Evolutionary conservation across 1,140 invertebrate species (phyloP).

Genomic region (Caenorhabditis inopinata): DNA sequence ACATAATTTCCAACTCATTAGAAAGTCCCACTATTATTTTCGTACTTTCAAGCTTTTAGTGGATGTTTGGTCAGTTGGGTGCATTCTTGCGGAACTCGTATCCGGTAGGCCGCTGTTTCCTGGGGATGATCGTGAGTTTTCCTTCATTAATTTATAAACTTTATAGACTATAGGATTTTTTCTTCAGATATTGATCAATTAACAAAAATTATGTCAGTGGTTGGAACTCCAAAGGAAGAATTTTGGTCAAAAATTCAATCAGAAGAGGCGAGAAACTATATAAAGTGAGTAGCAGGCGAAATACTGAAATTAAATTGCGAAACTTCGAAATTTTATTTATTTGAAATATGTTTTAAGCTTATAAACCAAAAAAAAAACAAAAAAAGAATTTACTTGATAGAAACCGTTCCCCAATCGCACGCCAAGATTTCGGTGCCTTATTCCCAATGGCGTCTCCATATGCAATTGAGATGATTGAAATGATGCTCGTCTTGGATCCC

Average conservation of each 20-base stretch:
- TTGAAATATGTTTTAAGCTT: not conserved
- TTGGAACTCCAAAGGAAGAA: slow-evolving; percentile 81
- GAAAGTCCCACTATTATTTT: no score
- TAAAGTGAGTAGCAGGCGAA: slow-evolving; percentile 69
- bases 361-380: not conserved
- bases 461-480: slow-evolving; percentile 87
- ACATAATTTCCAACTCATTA: no score
- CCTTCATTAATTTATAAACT: not conserved
- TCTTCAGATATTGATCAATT: slow-evolving; percentile 89
- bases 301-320: not conserved
- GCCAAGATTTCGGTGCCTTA: slow-evolving; percentile 83
- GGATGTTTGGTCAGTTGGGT: slow-evolving; percentile 98
- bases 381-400: not conserved
- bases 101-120: slow-evolving; percentile 93
- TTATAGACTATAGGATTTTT: not conserved
- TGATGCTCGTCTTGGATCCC: slow-evolving; percentile 90
- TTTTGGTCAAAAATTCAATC: slow-evolving; percentile 83
- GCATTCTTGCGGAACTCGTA: slow-evolving; percentile 94
- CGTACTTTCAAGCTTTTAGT: slow-evolving; percentile 76
- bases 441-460: slow-evolving; percentile 86
- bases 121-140: slow-evolving; percentile 89
- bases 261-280: slow-evolving; percentile 90
- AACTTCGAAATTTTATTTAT: not conserved
- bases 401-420: slow-evolving; percentile 71
- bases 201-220: slow-evolving; percentile 81